Evolutionary conservation across 2,888 invertebrate genomes (phyloP).

Genomic region (Drosophila longiperda): DNA sequence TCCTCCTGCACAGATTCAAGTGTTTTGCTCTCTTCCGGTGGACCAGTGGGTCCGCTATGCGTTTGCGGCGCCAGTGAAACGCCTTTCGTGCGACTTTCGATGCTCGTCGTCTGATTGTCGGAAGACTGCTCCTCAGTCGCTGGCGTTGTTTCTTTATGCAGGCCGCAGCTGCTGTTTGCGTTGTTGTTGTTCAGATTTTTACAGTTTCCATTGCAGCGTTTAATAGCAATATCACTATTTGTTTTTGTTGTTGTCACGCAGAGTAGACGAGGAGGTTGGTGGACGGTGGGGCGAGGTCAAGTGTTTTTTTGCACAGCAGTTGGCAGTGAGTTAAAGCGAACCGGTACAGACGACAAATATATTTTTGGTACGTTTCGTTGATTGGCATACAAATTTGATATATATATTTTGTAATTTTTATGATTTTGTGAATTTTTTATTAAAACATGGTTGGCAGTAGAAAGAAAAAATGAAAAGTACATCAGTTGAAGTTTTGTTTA

Average conservation of each 20-base stretch:
- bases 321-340: slow-evolving; percentile 83
- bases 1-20: slow-evolving; percentile 44
- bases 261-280: not conserved
- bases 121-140: slow-evolving; percentile 28
- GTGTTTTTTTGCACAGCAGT: slow-evolving; percentile 78
- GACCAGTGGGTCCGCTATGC: slow-evolving; percentile 85
- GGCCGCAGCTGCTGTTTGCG: slow-evolving; percentile 57
- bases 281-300: slow-evolving; percentile 25
- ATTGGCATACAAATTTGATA: slow-evolving; percentile 45
- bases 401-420: slow-evolving; percentile 36
- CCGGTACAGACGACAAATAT: slow-evolving; percentile 69
- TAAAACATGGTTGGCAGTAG: slow-evolving; percentile 69
- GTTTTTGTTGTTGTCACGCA: not conserved
- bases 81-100: slow-evolving; percentile 85
- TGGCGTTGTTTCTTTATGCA: slow-evolving; percentile 30
- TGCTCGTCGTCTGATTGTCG: slow-evolving; percentile 79
- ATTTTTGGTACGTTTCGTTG: slow-evolving; percentile 50
- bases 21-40: slow-evolving; percentile 55
- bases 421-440: slow-evolving; percentile 51
- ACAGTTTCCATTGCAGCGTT: slow-evolving; percentile 74
- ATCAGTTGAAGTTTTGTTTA: slow-evolving; percentile 64
- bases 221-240: slow-evolving; percentile 42
- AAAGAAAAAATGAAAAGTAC: slow-evolving; percentile 76
- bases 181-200: slow-evolving; percentile 78
- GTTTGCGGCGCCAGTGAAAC: slow-evolving; percentile 85